Base-by-base conservation (phyloP, 1,140 invertebrate genomes). In the Euborellia annulipes region DNA sequence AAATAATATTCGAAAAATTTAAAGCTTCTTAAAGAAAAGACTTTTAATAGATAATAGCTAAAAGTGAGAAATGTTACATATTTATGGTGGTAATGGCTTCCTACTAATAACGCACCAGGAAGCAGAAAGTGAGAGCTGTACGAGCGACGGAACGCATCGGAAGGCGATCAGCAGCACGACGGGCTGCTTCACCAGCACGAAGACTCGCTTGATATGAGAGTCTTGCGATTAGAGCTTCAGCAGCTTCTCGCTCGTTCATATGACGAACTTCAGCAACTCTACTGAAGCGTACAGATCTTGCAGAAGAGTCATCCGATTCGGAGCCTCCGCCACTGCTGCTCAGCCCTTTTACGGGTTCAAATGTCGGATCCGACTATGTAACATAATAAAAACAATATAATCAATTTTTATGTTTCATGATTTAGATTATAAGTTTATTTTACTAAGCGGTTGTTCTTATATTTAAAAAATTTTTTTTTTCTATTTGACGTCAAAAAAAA, bases 181-280 rank as follows among this genome's bases (percentile, higher is more conserved):
- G 63, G 9, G 78, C 75, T 21, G 75, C 65, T 58, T 83, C 79
- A 43, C 76, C 72, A 32, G 82, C 83, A 50, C 81, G 63, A 30
- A 87, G 52, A 51, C 76, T 83, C 0, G 85, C 80, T 53, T 82
- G 72, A 65, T 89, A 90, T n/a, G 84, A 86, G 13, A 91, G 66
- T 30, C 87, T 67, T 1, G 87, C 83, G 54, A 89, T 65, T 43
- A 86, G 59, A 19, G 86, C 85, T 56, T 90, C 86, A 6, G 80
- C 79, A 13, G 86, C 87, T 61, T 88, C 82, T 37, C 69, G 69
- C 46, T 87, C 82, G 0, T 79, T 81, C 75, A 85, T 78, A 52
- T 85, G 80, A 3, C 79, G 66, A 4, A 71, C 68, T 60, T 92
- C 86, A 22, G 84, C 85, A 47, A 91, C 60, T 65, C 85, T 86